Base-by-base conservation (phyloP, 1,140 invertebrate genomes). In the Drosophila varians region DNA sequence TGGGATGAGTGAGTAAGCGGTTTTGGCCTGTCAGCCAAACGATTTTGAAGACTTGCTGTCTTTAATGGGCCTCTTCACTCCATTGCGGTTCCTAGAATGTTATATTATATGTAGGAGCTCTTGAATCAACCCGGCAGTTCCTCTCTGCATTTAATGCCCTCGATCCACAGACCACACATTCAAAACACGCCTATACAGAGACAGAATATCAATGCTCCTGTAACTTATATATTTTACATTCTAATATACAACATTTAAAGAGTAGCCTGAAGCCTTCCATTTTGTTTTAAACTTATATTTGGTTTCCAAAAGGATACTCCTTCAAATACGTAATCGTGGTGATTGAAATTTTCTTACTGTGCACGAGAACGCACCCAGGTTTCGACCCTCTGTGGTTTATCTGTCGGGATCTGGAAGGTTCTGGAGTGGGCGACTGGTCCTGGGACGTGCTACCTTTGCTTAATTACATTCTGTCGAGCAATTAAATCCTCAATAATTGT, bases 401-500 rank as follows among this genome's bases (percentile, higher is more conserved):
- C 66, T 73, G 42, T 46, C n/a, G 34, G 53, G 9, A 34, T 38
- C 53, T 64, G 47, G 9, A 43, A 23, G n/a, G 4, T 38, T 12
- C 36, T 14, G 36, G 11, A 14, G 47, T 42, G 19, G n/a, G 14
- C 26, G 6, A 6, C 9, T 46, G 16, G 11, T 38, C 47, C 42
- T 53, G 28, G 57, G 45, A 79, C 80, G 82, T 86, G 77, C 77
- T 86, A 82, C 73, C 82, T 87, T 86, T 54, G 74, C 80, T 86
- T 86, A 86, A 86, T 86, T 86, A 87, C 82, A 87, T 87, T 86
- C 75, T 80, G 80, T 87, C 77, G 69, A 87, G 80, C 76, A 86
- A 87, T 86, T 86, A 86, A 86, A 86, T 77, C 82, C 80, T 86
- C 80, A 86, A 86, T 86, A 86, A 86, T 86, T 86, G 80, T 86